Evolutionary conservation across 2,113 vertebrate species (phyloP), one percentile per base, ranked within the genome.

Genomic region (Chionis minor): DNA sequence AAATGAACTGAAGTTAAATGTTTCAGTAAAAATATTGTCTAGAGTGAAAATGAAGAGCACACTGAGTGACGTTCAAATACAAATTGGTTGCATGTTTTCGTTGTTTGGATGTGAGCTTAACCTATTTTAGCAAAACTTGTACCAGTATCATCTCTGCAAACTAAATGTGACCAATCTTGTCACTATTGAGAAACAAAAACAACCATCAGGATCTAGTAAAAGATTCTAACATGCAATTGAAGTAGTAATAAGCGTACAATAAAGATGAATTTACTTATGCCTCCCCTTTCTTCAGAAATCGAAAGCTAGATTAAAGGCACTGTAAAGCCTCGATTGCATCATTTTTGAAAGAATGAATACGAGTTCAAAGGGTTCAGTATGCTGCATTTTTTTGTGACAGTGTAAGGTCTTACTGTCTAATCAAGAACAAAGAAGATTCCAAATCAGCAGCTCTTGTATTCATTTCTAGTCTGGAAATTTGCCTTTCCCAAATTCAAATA

Each of bases 271-370:
- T 26, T 73, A 21, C 35, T 44, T 80, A 35, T 69, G 26, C 27
- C 12, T 63, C 9, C 38, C 19, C 5, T 56, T 59, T 66, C 79
- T 42, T 8, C 27, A 71, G 33, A 81, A 19, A 11, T 4, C 24
- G 38, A 62, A 70, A 66, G 47, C 61, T 59, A 15, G 28, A 70
- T 14, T 62, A 47, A 51, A 66, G 35, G 19, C 9, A 26, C 18
- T 66, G 3, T 27, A 47, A 42, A 56, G 30, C 27, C 14, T 63
- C 0, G 0, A 19, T 33, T 44, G 24, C 52, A 21, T 87, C 16
- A 30, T 16, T 85, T 87, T 27, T 70, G 21, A 27, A 45, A 54
- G 38, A 95, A 38, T 22, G 3, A 35, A 5, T 44, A 49, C 0
- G 2, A 59, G 20, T 80, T 89, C 49, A 33, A 9, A 62, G 38